Evolutionary conservation across 2,113 vertebrate genomes (phyloP).

Genomic region (Poecilia latipinna): DNA sequence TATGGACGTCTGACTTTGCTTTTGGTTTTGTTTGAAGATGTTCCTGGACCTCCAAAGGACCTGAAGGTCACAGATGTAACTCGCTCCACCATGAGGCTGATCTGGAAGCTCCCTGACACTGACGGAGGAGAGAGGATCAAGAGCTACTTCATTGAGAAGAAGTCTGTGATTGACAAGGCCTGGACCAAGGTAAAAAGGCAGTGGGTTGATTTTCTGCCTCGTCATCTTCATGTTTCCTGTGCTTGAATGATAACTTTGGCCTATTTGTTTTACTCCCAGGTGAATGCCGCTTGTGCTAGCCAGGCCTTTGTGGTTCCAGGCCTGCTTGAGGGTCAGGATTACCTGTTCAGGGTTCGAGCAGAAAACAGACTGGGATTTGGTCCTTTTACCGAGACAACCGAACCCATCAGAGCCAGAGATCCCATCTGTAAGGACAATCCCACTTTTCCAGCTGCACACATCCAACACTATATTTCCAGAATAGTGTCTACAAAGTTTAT

Average conservation of each 20-base stretch:
- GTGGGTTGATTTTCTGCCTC: not conserved
- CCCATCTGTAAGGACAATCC: constrained; percentile 90
- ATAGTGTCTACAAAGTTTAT: not conserved
- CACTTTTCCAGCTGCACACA: not conserved
- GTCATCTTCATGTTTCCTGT: not conserved
- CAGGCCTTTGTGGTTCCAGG: constrained; percentile 92
- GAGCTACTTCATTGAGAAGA: constrained; percentile 97
- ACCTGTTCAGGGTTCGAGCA: constrained; percentile 93
- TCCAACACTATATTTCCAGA: not conserved
- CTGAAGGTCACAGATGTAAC: constrained; percentile 94
- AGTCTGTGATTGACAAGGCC: constrained; percentile 89
- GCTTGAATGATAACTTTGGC: not conserved
- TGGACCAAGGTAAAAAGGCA: constrained; percentile 86
- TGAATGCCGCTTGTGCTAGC: constrained; percentile 88
- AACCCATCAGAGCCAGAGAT: constrained; percentile 90
- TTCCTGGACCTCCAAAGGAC: constrained; percentile 93
- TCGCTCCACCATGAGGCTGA: constrained; percentile 89
- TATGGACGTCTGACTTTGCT: constrained; percentile 1
- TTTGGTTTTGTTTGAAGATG: constrained; percentile 79
- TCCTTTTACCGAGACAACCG: constrained; percentile 87
- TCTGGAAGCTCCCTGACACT: constrained; percentile 96
- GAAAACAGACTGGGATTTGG: constrained; percentile 95
- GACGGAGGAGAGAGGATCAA: constrained; percentile 98
- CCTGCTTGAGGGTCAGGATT: constrained; percentile 92
- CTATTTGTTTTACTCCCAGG: constrained; percentile 33